Evolutionary conservation across 2,797 vertebrate genomes (phyloP), one percentile per base, ranked within the genome.

Genomic region (Philypnodon macrostomus): DNA sequence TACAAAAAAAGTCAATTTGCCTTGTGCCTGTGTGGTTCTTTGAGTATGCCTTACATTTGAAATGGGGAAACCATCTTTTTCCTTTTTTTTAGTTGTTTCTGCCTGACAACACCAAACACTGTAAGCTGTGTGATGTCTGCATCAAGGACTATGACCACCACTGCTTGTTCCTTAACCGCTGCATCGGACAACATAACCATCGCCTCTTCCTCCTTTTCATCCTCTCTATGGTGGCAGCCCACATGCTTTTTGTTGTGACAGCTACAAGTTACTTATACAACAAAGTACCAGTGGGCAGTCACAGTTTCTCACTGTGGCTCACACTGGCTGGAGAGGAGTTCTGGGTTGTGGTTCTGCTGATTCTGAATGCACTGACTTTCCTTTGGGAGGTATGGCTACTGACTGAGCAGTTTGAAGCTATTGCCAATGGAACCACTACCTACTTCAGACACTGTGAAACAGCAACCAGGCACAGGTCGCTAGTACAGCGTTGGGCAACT

Each of bases 121-220:
- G 91, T 58, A 90, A 85, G 63, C 81, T 92, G 58, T 92, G 91
- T 48, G 86, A 89, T 0, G 19, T 83, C 50, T 92, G 91, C 69
- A 75, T 92, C 13, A 78, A 84, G 72, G 87, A 90, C 70, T 92
- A 89, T 7, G 90, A 92, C 76, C 91, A 92, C 62, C 91, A 92
- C 81, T 92, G 91, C 73, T 88, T 92, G 61, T 92, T 91, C 70
- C 82, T 92, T 30, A 91, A 91, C 73, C 79, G 75, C 24, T 92
- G 91, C 53, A 19, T 92, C 3, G 91, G 90, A 31, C 75, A 54
- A 18, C 72, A 73, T 1, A 92, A 92, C 76, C 90, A 90, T 58
- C 86, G 85, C 13, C 75, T 87, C 67, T 92, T 92, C 70, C 50
- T 92, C 50, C 1, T 87, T 65, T 91, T 92, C 78, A 78, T 92